Base-by-base conservation (phyloP, 2,888 invertebrate species). In the Platycnemis pennipes region DNA sequence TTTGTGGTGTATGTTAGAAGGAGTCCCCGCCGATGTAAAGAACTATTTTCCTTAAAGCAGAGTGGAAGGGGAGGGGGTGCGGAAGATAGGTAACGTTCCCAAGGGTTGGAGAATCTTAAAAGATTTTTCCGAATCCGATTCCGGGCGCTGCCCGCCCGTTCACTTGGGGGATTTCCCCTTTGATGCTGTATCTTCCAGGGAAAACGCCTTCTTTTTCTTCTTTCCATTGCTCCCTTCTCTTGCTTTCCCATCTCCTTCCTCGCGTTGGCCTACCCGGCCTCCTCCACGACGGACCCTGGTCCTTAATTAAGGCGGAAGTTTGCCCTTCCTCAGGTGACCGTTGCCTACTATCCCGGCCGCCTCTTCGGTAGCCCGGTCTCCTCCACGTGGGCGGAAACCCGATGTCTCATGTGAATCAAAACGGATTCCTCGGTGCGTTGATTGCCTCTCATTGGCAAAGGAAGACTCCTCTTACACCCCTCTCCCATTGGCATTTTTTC, bases 81-180 rank as follows among this genome's bases (percentile, higher is more conserved):
- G 19, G 19, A 11, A 19, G 49, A 49, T 16, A 19, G 49, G 49
- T 31, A 77, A 77, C 4, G 77, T 37, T 11, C 37, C 89, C 42
- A 53, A 2, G 22, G 89, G 56, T 88, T 46, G 42, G 19, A 63
- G 89, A 56, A 37, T 22, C 77, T 37, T 77, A 37, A 31, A 77
- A 77, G 77, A 89, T 89, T 89, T 89, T 89, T 89, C 53, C 91
- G 91, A 91, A 91, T 91, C 44, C 91, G 91, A 91, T 16, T 69
- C 44, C 63, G 56, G 45, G 26, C 91, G 11, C 42, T 89, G 37
- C 37, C 37, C 42, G 37, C 69, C 63, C 16, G 88, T 56, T 56
- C 91, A 91, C 91, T 91, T 91, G 91, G 44, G 44, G 91, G 91
- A 91, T 26, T 91, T 91, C 91, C n/a, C 63, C 91, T 91, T 91